Base-by-base conservation (phyloP, 2,797 vertebrate species). In the Triplophysa yarkandensis region DNA sequence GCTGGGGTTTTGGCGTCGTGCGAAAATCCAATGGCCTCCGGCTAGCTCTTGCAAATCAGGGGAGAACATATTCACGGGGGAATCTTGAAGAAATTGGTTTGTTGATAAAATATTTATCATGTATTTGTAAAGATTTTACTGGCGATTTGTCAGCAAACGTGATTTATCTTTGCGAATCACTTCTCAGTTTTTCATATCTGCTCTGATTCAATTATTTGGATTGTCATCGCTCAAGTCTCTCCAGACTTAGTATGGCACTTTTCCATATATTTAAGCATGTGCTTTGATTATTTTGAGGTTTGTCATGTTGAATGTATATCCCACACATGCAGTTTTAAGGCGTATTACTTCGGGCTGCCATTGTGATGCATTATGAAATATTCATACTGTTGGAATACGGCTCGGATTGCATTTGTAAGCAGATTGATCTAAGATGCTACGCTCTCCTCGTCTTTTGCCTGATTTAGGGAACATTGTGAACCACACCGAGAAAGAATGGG, bases 1-100 rank as follows among this genome's bases (percentile, higher is more conserved):
- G 81, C 67, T 60, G 68, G 46, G 23, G 61, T 73, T 66, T 78
- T 36, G 71, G 64, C 69, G 71, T 74, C 58, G 78, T 70, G 70
- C 61, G 68, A 44, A n/a, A n/a, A 39, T 39, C 36, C 13, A 11
- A 11, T 39, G 36, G 36, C 36, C 9, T n/a, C n/a, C n/a, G n/a
- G n/a, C n/a, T n/a, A n/a, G n/a, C n/a, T n/a, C n/a, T n/a, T n/a
- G n/a, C n/a, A n/a, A n/a, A n/a, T n/a, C n/a, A n/a, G n/a, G n/a
- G n/a, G 79, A 88, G 88, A 83, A 85, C 85, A 86, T 85, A 88
- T 88, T 85, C 54, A 89, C 87, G 82, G 86, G 57, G 34, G 67
- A 43, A 68, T 67, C 55, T 71, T 52, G 10, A 25, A 25, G 25
- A 11, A 39, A 39, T 39, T 25, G 8, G 50, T 2, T 9, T 25